Evolutionary conservation across 2,797 vertebrate genomes (phyloP).

Genomic region (Taenioides sp.): DNA sequence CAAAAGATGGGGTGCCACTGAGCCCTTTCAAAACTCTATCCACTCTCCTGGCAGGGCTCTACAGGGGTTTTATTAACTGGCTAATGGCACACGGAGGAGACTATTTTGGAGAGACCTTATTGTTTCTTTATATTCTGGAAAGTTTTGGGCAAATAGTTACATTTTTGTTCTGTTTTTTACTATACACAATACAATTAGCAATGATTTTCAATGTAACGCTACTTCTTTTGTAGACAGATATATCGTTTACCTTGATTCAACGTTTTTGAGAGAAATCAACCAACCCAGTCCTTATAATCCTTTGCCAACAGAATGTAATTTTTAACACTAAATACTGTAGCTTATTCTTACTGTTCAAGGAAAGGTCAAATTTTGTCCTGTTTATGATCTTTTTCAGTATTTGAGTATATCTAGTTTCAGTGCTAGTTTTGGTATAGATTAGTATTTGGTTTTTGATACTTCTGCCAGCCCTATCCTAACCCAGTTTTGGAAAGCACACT

Average conservation of each 20-base stretch:
- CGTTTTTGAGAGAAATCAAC: too few species aligned
- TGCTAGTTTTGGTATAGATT: too few species aligned
- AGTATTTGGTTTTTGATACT: too few species aligned
- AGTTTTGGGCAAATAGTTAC: not conserved
- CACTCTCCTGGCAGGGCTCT: not conserved
- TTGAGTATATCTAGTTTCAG: too few species aligned
- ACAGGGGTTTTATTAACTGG: not conserved
- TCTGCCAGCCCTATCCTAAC: not conserved
- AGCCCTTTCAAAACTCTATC: conserved; percentile 36
- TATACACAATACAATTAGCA: not conserved
- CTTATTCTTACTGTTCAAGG: too few species aligned
- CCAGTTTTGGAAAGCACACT: not conserved
- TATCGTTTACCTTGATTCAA: too few species aligned
- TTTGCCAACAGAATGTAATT: too few species aligned
- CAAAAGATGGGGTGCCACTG: conserved; percentile 48
- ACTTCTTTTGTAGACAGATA: not conserved
- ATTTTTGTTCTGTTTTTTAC: not conserved
- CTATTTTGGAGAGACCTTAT: not conserved
- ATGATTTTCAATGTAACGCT: not conserved
- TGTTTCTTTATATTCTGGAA: not conserved
- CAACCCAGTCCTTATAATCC: too few species aligned
- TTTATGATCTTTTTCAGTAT: too few species aligned
- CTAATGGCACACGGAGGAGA: too few species aligned
- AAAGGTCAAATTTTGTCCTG: too few species aligned
- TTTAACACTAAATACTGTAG: too few species aligned